These are phyloP conservation scores for Malurus splendens DNA, from an alignment of 2,797 vertebrate species.

Conservation along the genomic window DNA sequence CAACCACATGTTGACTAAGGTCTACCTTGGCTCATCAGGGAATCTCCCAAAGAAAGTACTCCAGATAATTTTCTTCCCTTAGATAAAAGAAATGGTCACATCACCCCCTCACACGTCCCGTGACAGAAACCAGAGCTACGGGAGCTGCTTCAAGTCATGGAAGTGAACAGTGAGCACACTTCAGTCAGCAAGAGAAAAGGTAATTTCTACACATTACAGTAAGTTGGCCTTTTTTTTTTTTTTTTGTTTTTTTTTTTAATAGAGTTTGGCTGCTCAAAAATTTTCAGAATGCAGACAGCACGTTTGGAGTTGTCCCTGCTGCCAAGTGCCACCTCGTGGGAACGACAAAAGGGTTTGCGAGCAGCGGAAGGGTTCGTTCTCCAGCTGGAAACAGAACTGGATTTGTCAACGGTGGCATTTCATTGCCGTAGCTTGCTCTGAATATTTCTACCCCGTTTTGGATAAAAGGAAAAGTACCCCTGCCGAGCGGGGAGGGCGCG, in stretches of 20 bases:
- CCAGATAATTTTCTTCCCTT: neutral
- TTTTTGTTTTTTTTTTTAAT: too few relatives aligned
- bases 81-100: neutral
- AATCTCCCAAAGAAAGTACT: neutral
- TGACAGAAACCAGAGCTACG: neutral
- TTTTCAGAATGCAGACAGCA: neutral
- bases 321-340: neutral
- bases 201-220: neutral
- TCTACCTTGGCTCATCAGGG: too few relatives aligned
- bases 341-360: neutral
- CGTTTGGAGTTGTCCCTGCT: neutral
- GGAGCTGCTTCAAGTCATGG: accelerated
- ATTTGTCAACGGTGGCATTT: neutral
- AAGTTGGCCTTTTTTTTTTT: neutral
- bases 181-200: neutral
- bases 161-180: neutral
- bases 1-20: neutral
- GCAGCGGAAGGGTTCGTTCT: neutral
- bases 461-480: neutral
- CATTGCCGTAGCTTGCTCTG: neutral
- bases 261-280: neutral
- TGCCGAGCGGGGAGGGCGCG: accelerated
- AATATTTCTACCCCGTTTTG: neutral
- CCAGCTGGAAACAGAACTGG: neutral
- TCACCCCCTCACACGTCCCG: neutral